Evolutionary conservation across 2,888 invertebrate genomes (phyloP), one percentile per base, ranked within the genome.

Genomic region (Drosophila kambysellisi): DNA sequence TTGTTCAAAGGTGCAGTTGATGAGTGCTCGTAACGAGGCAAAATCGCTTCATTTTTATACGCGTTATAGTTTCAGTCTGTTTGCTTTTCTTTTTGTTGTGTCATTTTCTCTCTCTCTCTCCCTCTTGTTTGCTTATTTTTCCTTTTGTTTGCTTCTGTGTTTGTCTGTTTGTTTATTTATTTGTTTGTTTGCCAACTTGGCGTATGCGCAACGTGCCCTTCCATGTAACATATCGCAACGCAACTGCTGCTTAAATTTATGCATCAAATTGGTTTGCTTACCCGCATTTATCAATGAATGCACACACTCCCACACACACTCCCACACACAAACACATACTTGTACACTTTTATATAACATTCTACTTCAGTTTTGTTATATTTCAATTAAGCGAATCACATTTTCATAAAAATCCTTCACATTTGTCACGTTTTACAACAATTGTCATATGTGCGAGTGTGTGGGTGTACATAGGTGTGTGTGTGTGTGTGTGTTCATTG

Each of bases 21-120:
- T 90, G 90, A 88, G 90, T 91, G 90, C 82, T 83, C 83, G 89
- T 91, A 91, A 90, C 90, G 85, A 83, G 87, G 75, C 81, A 73
- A 88, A 91, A 91, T 91, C 91, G 91, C 85, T 91, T 91, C 91
- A 91, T 91, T 91, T 78, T 86, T 76, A 67, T 79, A 73, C 79
- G 79, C 70, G 62, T 78, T 78, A 68, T 72, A 80, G 83, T 81
- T 77, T 70, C 70, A 71, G 76, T 67, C 72, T 83, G 62, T 70
- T 73, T 83, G 76, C 58, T 68, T 73, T 68, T 60, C 56, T 33
- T 59, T 29, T 52, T 25, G 20, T 25, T 25, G 20, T 25, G 20
- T 25, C 20, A 25, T 25, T 25, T 6, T 43, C 43, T 7, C 20
- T 20, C 43, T 6, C 7, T 12, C 20, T 20, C 32, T 65, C 39